Evolutionary conservation across 2,888 invertebrate species (phyloP).

Genomic region (Drosophila testacea): DNA sequence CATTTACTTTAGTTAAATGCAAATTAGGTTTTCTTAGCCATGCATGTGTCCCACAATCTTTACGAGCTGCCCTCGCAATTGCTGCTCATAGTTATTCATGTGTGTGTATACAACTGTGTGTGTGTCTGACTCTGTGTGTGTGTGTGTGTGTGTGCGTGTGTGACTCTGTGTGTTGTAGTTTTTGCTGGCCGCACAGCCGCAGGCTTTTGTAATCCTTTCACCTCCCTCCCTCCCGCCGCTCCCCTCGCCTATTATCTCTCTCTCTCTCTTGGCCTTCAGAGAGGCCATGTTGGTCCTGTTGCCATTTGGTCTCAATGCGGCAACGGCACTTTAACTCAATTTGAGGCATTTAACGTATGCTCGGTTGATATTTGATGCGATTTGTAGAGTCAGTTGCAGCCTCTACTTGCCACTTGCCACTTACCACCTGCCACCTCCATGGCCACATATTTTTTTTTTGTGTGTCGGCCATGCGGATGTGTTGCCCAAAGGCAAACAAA

Average conservation of each 20-base stretch:
- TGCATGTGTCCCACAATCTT: slow-evolving; percentile 1
- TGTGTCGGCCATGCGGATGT: slow-evolving; percentile 34
- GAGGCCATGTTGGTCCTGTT: slow-evolving; percentile 3
- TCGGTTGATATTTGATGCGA: slow-evolving; percentile 81
- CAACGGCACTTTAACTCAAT: slow-evolving; percentile 82
- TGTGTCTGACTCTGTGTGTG: slow-evolving; percentile 5
- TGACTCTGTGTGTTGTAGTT: slow-evolving; percentile 35
- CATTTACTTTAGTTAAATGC: no score
- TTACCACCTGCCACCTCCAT: slow-evolving; percentile 2
- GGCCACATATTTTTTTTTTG: neutral
- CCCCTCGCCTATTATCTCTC: no score
- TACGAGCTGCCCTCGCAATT: slow-evolving; percentile 25
- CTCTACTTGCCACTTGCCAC: slow-evolving; percentile 8
- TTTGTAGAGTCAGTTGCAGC: slow-evolving; percentile 50
- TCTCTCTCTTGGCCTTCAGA: no score
- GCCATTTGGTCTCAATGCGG: slow-evolving; percentile 41
- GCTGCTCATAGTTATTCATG: slow-evolving; percentile 38
- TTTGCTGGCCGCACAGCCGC: slow-evolving; percentile 58
- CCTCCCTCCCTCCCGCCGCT: neutral
- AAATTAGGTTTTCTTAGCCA: no score
- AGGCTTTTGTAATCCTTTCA: slow-evolving; percentile 66
- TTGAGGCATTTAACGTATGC: slow-evolving; percentile 84
- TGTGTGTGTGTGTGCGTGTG: slow-evolving; percentile 17
- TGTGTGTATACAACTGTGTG: slow-evolving; percentile 41
- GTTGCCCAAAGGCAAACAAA: slow-evolving; percentile 73